Evolutionary conservation across 2,888 invertebrate species (phyloP), one percentile per base, ranked within the genome.

Genomic region (Autographa gamma): DNA sequence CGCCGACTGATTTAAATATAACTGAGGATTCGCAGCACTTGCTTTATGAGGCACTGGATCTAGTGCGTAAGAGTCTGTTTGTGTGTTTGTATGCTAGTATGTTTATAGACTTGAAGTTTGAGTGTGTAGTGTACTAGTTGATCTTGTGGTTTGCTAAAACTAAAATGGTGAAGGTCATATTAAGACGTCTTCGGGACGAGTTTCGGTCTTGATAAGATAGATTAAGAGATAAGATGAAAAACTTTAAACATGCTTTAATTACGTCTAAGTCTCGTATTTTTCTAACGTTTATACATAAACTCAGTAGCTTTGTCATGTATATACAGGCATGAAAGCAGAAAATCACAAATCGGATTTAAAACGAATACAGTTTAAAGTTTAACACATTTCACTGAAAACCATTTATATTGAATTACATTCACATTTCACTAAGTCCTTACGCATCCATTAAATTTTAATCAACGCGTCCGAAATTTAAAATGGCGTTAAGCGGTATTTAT

Each of bases 1-100:
- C 89, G 91, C 91, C 77, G 86, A 88, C 91, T 92, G 93, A 95
- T 95, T 95, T 95, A 94, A 95, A 95, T 95, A 94, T 92, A 93
- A 91, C 90, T 83, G 85, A 83, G 85, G 87, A 88, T 88, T 87
- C 87, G 88, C 86, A 69, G 77, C 73, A 63, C 69, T 66, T 64
- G 69, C 71, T 83, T 83, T 81, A 85, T 83, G 81, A 83, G 83
- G 60, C 68, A 74, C 73, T 73, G 69, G 71, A 71, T 80, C 77
- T 77, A 72, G 77, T 25, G 19, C 54, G 52, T 48, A 56, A 48
- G 62, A 18, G n/a, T 14, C 59, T 66, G 60, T 65, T 60, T 32
- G 65, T 66, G 14, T 18, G 25, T 66, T 18, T 43, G 52, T n/a
- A 13, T 13, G 8, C n/a, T n/a, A n/a, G n/a, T n/a, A n/a, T n/a